Percentiles rank a stretch among this genome's conserved stretches.
These are phyloP conservation scores for Cyclura pinguis DNA, from an alignment of 2,797 vertebrate species.

Conservation along the genomic window DNA sequence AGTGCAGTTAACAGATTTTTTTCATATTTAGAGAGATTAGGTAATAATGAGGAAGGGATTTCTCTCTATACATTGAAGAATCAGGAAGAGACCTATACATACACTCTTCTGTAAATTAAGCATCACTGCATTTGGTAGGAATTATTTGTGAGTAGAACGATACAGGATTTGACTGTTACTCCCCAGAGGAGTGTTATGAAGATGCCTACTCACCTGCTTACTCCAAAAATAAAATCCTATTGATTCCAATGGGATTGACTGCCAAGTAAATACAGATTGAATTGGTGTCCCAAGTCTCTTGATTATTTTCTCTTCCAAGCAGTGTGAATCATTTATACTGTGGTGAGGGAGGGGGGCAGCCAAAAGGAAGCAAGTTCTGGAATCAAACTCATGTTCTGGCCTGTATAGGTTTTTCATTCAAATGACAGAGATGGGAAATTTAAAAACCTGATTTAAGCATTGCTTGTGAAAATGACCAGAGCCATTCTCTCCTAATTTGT, in stretches of 20 bases:
- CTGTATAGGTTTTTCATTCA: constrained; percentile 1
- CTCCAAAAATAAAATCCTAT: too few relatives aligned
- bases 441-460: constrained; percentile 15
- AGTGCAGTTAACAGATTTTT: neutral
- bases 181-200: neutral
- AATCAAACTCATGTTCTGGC: constrained; percentile 1
- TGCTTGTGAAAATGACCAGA: constrained; percentile 8
- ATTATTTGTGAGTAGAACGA: neutral
- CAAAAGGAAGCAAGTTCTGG: neutral
- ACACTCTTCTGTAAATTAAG: neutral
- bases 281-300: neutral
- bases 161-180: neutral
- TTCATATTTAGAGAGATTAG: neutral
- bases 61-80: neutral
- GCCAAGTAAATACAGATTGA: neutral
- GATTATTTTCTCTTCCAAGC: neutral
- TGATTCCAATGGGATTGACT: neutral
- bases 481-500: constrained; percentile 2
- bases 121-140: neutral
- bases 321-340: neutral
- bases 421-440: constrained; percentile 13
- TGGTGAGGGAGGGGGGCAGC: neutral
- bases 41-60: neutral
- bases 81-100: neutral
- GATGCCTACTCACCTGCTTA: neutral